A percentile compares a stretch with the other conserved stretches of the same genome.
phyloP scores from a whole-genome alignment of 2,888 invertebrate species.

The Archips crataeganus region DNA sequence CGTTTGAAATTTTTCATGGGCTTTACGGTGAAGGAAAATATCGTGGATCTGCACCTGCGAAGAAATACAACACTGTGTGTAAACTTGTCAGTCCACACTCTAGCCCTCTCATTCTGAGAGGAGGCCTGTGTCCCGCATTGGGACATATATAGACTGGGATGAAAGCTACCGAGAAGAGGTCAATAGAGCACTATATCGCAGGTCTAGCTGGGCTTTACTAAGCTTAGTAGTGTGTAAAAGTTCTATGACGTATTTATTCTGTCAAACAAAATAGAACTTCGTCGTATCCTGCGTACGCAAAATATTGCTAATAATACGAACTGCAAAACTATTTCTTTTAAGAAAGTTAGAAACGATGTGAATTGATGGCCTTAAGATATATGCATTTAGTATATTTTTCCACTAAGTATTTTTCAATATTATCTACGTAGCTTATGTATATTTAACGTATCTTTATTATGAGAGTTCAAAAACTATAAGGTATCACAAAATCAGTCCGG shows the following conservation, averaged over 20 bases:
- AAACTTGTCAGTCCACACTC: too few relatives aligned
- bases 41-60: too few relatives aligned
- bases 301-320: constrained; percentile 25
- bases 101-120: too few relatives aligned
- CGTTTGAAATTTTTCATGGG: too few relatives aligned
- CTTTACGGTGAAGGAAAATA: too few relatives aligned
- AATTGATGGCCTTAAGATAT: constrained; percentile 36
- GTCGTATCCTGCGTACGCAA: background rate
- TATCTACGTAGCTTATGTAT: constrained; percentile 2
- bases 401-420: constrained; percentile 12
- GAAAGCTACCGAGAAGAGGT: too few relatives aligned
- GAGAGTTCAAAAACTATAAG: background rate
- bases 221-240: background rate
- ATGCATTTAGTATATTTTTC: constrained; percentile 40
- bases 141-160: too few relatives aligned
- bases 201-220: background rate
- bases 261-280: background rate
- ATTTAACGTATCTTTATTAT: background rate
- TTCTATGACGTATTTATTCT: background rate
- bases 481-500: too few relatives aligned
- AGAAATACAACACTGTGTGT: too few relatives aligned
- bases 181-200: too few relatives aligned
- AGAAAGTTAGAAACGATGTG: constrained; percentile 11
- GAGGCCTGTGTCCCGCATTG: too few relatives aligned
- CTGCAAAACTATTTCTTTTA: constrained; percentile 5